These are phyloP conservation scores for Leucoraja ocellata DNA, from an alignment of 2,797 vertebrate species.

Conservation along the genomic window DNA sequence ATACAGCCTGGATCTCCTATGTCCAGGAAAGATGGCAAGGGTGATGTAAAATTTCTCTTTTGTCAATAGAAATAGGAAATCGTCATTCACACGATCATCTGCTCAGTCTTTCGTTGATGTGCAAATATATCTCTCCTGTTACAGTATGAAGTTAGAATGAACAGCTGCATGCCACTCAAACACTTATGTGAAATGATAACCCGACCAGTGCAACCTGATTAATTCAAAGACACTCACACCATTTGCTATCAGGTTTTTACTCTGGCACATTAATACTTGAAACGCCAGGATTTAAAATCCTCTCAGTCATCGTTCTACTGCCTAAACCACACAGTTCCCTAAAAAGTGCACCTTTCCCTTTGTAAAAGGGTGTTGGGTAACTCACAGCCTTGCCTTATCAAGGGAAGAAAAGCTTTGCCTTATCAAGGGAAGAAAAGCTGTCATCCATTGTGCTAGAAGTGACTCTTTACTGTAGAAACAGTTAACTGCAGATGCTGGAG, in stretches of 20 bases:
- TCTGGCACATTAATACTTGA: background rate
- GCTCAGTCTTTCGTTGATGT: background rate
- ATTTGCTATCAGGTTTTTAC: background rate
- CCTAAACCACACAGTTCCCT: background rate
- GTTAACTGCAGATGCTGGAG: no score
- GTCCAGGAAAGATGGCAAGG: no score
- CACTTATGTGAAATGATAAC: background rate
- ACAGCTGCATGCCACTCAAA: background rate
- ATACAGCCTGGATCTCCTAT: background rate
- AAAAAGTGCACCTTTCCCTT: background rate
- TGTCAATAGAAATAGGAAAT: background rate
- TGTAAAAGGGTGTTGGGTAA: background rate
- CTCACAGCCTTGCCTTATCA: background rate
- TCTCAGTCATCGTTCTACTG: background rate
- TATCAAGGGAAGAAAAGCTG: no score
- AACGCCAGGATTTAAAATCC: background rate
- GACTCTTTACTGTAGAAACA: no score
- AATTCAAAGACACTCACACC: background rate
- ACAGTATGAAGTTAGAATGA: background rate
- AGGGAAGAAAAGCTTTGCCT: background rate
- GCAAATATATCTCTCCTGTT: background rate
- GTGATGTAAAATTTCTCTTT: background rate
- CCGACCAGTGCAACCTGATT: background rate
- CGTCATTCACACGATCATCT: no score
- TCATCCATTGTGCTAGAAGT: no score